phyloP scores from a whole-genome alignment of 2,113 vertebrate species.

The Indicator indicator region DNA sequence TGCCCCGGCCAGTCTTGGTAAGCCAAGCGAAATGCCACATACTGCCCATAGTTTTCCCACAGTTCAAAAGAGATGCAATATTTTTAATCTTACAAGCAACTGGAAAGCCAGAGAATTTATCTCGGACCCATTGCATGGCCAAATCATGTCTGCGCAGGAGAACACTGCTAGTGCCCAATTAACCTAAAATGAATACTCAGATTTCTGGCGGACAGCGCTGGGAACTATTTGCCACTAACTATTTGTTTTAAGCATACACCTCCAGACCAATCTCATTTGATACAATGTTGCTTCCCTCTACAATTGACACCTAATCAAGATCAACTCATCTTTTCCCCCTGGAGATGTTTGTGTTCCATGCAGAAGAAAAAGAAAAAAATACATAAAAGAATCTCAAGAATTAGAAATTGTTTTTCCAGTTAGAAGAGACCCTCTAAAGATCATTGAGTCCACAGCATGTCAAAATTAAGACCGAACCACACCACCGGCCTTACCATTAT shows the following conservation, averaged over 20 bases:
- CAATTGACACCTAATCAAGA: not conserved
- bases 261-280: not conserved
- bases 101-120: not conserved
- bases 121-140: no score
- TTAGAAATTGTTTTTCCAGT: no score
- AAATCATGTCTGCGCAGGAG: no score
- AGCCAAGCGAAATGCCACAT: not conserved
- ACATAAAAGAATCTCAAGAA: no score
- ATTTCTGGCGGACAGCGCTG: not conserved
- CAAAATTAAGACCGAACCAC: no score
- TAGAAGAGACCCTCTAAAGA: no score
- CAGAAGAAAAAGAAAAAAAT: not conserved
- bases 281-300: not conserved
- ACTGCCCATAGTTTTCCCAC: not conserved
- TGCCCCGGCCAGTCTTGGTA: not conserved
- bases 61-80: not conserved
- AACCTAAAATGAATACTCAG: not conserved
- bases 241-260: not conserved
- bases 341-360: not conserved
- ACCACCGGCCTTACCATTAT: no score
- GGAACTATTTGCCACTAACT: not conserved
- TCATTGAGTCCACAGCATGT: no score
- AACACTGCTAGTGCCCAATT: not conserved
- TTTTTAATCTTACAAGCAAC: not conserved
- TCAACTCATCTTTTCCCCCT: not conserved